Evolutionary conservation across 1,140 invertebrate genomes (phyloP).

Genomic region (Eciton burchellii): DNA sequence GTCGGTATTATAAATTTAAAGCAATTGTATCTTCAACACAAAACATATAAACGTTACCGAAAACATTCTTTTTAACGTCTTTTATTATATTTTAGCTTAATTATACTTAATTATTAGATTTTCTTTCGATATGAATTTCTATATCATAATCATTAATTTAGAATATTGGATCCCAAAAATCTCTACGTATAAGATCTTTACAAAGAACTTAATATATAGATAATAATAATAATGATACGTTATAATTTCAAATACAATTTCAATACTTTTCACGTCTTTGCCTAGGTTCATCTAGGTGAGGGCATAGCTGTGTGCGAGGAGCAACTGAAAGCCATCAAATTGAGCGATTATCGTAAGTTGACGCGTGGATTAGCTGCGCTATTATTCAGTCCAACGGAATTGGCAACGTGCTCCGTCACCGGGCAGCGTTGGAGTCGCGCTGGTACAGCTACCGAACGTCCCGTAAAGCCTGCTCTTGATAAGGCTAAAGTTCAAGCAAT

Average conservation of each 20-base stretch:
- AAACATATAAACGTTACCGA: not conserved
- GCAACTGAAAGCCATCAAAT: constrained; percentile 89
- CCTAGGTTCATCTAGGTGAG: constrained; percentile 89
- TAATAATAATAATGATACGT: not conserved
- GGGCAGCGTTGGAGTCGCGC: constrained; percentile 91
- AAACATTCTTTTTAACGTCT: not conserved
- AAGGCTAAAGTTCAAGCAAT: constrained; percentile 90
- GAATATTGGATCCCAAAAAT: not conserved
- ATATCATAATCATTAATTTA: too few species aligned
- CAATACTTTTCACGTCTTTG: constrained; percentile 12
- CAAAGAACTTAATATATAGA: not conserved
- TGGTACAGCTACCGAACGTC: constrained; percentile 88
- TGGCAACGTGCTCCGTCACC: constrained; percentile 91
- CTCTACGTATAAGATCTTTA: constrained; percentile 5
- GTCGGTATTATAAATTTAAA: constrained; percentile 71
- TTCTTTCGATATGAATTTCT: too few species aligned
- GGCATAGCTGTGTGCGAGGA: constrained; percentile 90
- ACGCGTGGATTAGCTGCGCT: constrained; percentile 90
- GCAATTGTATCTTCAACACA: not conserved
- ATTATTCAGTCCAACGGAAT: constrained; percentile 90
- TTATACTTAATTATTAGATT: too few species aligned
- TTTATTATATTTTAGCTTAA: too few species aligned
- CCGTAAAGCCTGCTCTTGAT: constrained; percentile 90
- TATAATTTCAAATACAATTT: not conserved
- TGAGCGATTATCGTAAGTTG: constrained; percentile 90